Percentiles rank a stretch among this genome's conserved stretches.
Evolutionary conservation across 92 coral and sea anemone genomes (phyloP).

Genomic region (Zoanthus gigantus): DNA sequence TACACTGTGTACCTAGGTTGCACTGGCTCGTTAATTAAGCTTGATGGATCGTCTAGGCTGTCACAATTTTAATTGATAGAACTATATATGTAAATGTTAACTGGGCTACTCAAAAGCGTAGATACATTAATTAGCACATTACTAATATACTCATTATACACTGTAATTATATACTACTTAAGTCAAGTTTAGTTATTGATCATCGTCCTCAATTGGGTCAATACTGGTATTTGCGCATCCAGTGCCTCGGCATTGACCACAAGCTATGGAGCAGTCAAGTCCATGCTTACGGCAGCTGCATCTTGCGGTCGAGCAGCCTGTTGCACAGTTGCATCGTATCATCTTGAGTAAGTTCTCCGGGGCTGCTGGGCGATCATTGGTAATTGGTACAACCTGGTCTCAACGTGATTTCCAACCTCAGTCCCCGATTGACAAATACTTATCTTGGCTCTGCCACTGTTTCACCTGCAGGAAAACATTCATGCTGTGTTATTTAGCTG

Average conservation of each 20-base stretch:
- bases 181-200: neutral
- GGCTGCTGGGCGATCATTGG: slow-evolving; percentile 58
- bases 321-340: slow-evolving; percentile 59
- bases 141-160: neutral
- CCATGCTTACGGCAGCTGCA: slow-evolving; percentile 71
- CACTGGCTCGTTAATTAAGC: too few species aligned
- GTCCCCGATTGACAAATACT: slow-evolving; percentile 18
- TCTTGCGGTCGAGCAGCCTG: slow-evolving; percentile 60
- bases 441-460: slow-evolving; percentile 56
- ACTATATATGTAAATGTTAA: too few species aligned
- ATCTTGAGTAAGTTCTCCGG: slow-evolving; percentile 60
- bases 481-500: slow-evolving; percentile 31
- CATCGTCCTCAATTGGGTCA: slow-evolving; percentile 10
- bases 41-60: too few species aligned
- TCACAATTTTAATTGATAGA: too few species aligned
- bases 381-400: slow-evolving; percentile 43
- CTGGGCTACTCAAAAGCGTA: too few species aligned
- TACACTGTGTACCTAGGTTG: too few species aligned
- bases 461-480: slow-evolving; percentile 24
- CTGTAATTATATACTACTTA: neutral
- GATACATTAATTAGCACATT: neutral
- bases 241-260: slow-evolving; percentile 47
- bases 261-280: slow-evolving; percentile 66
- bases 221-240: slow-evolving; percentile 47
- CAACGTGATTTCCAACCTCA: slow-evolving; percentile 53